Conservation (phyloP, 2,113 vertebrate genomes). For the Cervus canadensis region DNA sequence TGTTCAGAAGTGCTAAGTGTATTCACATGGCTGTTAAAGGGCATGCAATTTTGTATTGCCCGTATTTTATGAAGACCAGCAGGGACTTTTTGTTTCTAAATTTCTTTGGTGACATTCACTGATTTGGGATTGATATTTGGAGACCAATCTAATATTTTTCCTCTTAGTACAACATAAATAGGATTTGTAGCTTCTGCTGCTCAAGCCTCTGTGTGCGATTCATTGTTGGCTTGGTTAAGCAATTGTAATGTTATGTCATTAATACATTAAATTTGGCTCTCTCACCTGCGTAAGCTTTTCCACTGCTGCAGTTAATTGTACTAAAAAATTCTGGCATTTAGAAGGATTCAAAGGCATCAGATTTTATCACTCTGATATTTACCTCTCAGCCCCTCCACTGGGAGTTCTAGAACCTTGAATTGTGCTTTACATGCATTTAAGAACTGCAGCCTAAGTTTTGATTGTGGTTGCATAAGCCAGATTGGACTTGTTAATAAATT, state of each 20-base stretch:
- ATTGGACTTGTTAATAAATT: slow-evolving; percentile 80
- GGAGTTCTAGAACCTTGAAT: slow-evolving; percentile 56
- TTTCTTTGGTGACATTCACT: neutral
- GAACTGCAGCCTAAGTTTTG: slow-evolving; percentile 74
- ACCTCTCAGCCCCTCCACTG: slow-evolving; percentile 52
- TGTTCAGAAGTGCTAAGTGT: neutral
- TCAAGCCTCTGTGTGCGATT: slow-evolving; percentile 36
- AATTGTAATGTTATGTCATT: slow-evolving; percentile 57
- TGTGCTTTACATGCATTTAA: slow-evolving; percentile 65
- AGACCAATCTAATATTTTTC: slow-evolving; percentile 10
- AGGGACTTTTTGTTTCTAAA: neutral
- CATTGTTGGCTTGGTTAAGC: slow-evolving; percentile 66
- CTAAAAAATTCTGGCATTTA: slow-evolving; percentile 59
- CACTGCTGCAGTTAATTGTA: slow-evolving; percentile 76
- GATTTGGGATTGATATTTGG: neutral
- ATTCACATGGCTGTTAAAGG: neutral
- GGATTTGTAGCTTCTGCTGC: slow-evolving; percentile 49
- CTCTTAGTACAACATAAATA: slow-evolving; percentile 5
- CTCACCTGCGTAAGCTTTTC: slow-evolving; percentile 68
- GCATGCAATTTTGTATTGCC: neutral
- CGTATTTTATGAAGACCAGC: neutral
- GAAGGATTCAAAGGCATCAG: slow-evolving; percentile 41
- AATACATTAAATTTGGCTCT: slow-evolving; percentile 69
- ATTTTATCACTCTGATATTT: slow-evolving; percentile 32
- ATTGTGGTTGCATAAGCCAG: slow-evolving; percentile 75